These are phyloP conservation scores for Solenopsis fugax DNA, from an alignment of 1,140 invertebrate genomes.

Conservation along the genomic window DNA sequence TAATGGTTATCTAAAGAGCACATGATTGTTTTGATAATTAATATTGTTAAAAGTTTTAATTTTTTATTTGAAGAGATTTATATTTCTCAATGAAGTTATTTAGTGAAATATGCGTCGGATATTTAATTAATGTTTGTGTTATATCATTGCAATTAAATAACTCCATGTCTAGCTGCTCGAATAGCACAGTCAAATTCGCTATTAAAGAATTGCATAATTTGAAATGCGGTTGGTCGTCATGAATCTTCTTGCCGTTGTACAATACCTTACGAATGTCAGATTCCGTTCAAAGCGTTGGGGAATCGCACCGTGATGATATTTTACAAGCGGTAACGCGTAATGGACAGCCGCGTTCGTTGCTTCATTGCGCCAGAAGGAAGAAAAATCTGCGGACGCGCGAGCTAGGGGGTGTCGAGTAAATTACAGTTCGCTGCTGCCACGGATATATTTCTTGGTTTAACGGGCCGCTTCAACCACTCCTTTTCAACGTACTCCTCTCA, in stretches of 20 bases:
- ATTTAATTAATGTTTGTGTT: background rate
- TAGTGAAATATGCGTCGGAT: background rate
- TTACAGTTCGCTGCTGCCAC: slow-evolving; percentile 59
- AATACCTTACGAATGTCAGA: background rate
- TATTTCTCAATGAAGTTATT: background rate
- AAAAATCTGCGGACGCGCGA: slow-evolving; percentile 37
- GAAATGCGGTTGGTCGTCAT: background rate
- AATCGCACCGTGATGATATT: slow-evolving; percentile 15
- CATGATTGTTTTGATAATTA: no score
- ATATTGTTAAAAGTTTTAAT: no score
- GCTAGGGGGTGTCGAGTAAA: slow-evolving; percentile 60
- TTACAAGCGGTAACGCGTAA: slow-evolving; percentile 32
- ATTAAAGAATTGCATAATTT: slow-evolving; percentile 28
- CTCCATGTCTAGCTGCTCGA: background rate
- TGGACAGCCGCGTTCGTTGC: slow-evolving; percentile 4
- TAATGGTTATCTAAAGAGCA: no score
- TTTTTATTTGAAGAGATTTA: no score
- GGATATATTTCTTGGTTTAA: slow-evolving; percentile 68
- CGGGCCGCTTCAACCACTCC: slow-evolving; percentile 50
- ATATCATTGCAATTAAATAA: background rate
- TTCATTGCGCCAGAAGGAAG: slow-evolving; percentile 26
- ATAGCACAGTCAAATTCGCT: background rate
- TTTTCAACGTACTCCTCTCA: slow-evolving; percentile 58
- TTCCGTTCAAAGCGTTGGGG: background rate
- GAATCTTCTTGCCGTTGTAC: background rate